Conservation (phyloP, 2,888 invertebrate genomes). For the Euclidia mi region DNA sequence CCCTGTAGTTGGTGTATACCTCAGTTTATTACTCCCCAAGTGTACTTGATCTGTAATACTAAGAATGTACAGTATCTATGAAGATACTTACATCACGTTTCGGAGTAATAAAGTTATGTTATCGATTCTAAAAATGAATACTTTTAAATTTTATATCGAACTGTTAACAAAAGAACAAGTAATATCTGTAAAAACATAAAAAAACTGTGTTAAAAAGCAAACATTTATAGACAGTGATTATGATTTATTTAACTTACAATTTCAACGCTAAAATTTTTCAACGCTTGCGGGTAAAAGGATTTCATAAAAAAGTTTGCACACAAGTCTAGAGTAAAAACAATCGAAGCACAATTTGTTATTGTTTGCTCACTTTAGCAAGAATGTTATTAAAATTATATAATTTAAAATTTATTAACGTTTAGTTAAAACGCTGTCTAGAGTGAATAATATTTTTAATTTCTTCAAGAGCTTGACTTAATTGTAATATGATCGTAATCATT, state of each 20-base stretch:
- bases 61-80: too few species aligned
- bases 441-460: conserved; percentile 14
- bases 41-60: too few species aligned
- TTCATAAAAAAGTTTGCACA: conserved; percentile 4
- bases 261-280: conserved; percentile 2
- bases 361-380: conserved; percentile 2
- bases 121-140: too few species aligned
- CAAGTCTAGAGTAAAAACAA: conserved; percentile 18
- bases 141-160: too few species aligned
- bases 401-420: background rate
- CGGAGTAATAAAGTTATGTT: too few species aligned
- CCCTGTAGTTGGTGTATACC: too few species aligned
- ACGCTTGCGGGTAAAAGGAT: background rate
- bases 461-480: background rate
- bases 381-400: conserved; percentile 1
- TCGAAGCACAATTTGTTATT: conserved; percentile 7
- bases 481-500: too few species aligned
- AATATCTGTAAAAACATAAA: too few species aligned
- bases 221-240: background rate
- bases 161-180: too few species aligned
- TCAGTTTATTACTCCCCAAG: too few species aligned
- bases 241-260: conserved; percentile 7
- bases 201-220: background rate
- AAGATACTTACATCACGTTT: too few species aligned
- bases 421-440: background rate